These are phyloP conservation scores for Brachyistius frenatus DNA, from an alignment of 2,113 vertebrate species.

Conservation along the genomic window DNA sequence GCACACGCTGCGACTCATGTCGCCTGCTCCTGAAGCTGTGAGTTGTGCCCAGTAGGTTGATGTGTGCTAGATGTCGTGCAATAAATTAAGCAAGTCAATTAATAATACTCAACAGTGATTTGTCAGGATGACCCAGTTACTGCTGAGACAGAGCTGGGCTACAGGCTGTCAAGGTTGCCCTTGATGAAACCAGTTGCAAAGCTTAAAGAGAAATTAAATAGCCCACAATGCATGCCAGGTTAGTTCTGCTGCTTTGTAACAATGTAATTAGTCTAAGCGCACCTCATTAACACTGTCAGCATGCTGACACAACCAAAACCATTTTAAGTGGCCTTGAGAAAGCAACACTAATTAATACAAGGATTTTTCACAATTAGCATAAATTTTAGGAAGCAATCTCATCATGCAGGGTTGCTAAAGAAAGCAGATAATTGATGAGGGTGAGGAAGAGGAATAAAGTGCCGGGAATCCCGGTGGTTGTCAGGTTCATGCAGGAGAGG, in stretches of 20 bases:
- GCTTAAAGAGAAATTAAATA: constrained; percentile 12
- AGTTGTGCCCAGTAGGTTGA: constrained; percentile 11
- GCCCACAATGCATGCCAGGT: neutral
- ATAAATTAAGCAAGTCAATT: constrained; percentile 20
- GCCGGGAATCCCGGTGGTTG: neutral
- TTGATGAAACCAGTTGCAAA: constrained; percentile 17
- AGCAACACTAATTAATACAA: constrained; percentile 15
- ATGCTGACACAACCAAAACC: constrained; percentile 21
- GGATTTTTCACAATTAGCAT: neutral
- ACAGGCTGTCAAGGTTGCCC: neutral
- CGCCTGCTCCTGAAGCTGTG: neutral
- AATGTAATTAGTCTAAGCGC: constrained; percentile 15
- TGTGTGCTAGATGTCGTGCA: constrained; percentile 16
- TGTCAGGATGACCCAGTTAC: constrained; percentile 47
- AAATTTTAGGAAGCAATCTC: neutral
- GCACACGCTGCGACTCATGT: constrained; percentile 29
- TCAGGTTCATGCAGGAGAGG: constrained; percentile 16
- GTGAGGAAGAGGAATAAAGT: constrained; percentile 2
- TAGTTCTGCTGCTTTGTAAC: constrained; percentile 11
- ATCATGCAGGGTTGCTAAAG: constrained; percentile 26
- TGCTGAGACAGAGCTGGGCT: constrained; percentile 19
- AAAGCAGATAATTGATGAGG: constrained; percentile 7
- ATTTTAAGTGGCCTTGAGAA: constrained; percentile 7
- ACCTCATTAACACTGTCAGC: constrained; percentile 25
- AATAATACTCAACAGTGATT: constrained; percentile 38